Base-by-base conservation (phyloP, 2,113 vertebrate genomes). In the Anas platyrhynchos region DNA sequence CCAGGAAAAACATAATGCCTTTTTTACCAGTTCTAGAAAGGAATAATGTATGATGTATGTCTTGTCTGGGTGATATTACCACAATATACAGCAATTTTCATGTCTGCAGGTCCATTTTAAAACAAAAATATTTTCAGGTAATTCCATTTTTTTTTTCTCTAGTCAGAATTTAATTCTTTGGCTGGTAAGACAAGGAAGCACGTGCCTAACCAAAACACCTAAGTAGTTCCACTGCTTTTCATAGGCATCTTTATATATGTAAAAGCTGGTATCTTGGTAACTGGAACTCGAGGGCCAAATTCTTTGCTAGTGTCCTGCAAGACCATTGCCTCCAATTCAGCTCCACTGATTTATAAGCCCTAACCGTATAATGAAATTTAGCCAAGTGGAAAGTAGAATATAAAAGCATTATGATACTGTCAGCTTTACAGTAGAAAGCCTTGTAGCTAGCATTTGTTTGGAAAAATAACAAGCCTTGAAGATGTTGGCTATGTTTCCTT, bases 341-440 rank as follows among this genome's bases (percentile, higher is more conserved):
- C 62, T 87, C 50, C 54, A 73, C 58, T 76, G 91, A 94, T 96
- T 96, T 97, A 92, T 93, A 89, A 78, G 80, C 29, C 54, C 74
- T 89, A 95, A 91, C 50, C 73, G 63, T 54, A 69, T 79, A 93
- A 92, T 62, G 77, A 93, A 93, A 96, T 95, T 75, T 91, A 96
- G 41, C 81, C 92, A 89, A 2, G 66, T 96, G 78, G 92, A 94
- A 96, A 95, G 86, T 43, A 67, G 74, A 77, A 89, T 89, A 88
- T 89, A 95, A 96, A 94, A 96, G 82, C 93, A 94, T 91, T 71
- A 93, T 87, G 78, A 94, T 94, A 84, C 41, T 95, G 81, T 87
- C 67, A 85, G 93, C 59, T 92, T 87, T 95, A 94, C 50, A 92
- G 86, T 76, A 93, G 86, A 96, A 93, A 91, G 74, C 50, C 69